Evolutionary conservation across 2,797 vertebrate species (phyloP), one percentile per base, ranked within the genome.

Genomic region (Centropyge bicolor): DNA sequence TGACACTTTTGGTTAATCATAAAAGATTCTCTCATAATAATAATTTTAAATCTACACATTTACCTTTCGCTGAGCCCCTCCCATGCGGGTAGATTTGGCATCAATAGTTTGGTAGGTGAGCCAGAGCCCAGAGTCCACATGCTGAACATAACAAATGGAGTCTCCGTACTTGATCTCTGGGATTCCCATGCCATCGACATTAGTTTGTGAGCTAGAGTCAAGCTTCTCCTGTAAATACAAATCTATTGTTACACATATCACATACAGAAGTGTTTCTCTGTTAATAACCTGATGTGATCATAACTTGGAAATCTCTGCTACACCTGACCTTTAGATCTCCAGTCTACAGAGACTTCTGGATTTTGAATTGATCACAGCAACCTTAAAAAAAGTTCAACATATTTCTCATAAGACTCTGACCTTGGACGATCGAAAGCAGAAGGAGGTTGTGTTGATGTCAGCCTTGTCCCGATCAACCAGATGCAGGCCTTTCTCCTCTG

Each of bases 161-260:
- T 99, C 98, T 27, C 98, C 98, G 0, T 99, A 99, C 80, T 98
- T 99, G 87, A 99, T 97, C 91, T 98, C 97, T 24, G 98, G 96
- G 43, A 92, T 93, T 43, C 98, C 97, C 98, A 99, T 99, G 56
- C 97, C 97, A 78, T 97, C 97, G 0, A 92, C 90, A 68, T 96
- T 95, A 87, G 95, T 96, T 87, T 95, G 96, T 66, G 91, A 80
- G 7, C 94, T 92, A 20, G 90, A 64, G 48, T 97, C 95, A 81
- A 95, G 66, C 63, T 96, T 98, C 89, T 98, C 97, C 96, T 98
- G 48, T 27, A 74, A 43, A 64, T 2, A 62, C 64, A 83, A 20
- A 81, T 19, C 2, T n/a, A 31, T 48, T 31, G 48, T 70, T 19
- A 46, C 3, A 40, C 19, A 1, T 4, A 11, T 67, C 11, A 62